Evolutionary conservation across 2,797 vertebrate species (phyloP), one percentile per base, ranked within the genome.

Genomic region (Chaenodraco wilsoni): DNA sequence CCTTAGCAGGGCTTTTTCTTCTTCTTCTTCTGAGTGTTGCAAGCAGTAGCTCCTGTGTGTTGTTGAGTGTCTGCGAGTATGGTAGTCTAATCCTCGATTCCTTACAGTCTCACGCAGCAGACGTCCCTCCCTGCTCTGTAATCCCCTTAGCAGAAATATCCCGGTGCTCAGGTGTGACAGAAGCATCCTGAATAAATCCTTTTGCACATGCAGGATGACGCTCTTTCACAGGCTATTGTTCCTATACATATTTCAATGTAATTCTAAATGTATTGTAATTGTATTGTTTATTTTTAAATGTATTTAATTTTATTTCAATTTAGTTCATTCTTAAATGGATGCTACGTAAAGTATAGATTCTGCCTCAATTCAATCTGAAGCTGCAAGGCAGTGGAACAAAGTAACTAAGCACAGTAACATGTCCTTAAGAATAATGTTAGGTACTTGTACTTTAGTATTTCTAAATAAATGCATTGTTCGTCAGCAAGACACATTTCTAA

Each of bases 101-200:
- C 66, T 66, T 54, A 66, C 62, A 64, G 74, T 52, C 82, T 79
- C 69, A 67, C 72, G 84, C 75, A 83, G 78, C 78, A 76, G 82
- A 84, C 52, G 49, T 78, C 78, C 78, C 74, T 75, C 74, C 69
- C 74, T 76, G 55, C n/a, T 5, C 43, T 1, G 12, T 94, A 93
- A 95, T 93, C 93, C 73, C 46, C 70, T 94, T 90, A 94, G 83
- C 44, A n/a, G 81, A 88, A 79, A 90, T 94, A 92, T 93, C 88
- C 88, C 89, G 88, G 91, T 14, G 77, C 71, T 83, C 10, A 79
- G 76, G 72, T 64, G 74, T 48, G 69, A 81, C 75, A 49, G 50
- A 37, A 51, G 31, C 55, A 46, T 13, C 71, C 68, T 66, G 56
- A 44, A 27, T 85, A 77, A 72, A 41, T 33, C 78, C 17, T 33